These are phyloP conservation scores for Centroberyx gerrardi DNA, from an alignment of 2,797 vertebrate genomes.

Conservation along the genomic window DNA sequence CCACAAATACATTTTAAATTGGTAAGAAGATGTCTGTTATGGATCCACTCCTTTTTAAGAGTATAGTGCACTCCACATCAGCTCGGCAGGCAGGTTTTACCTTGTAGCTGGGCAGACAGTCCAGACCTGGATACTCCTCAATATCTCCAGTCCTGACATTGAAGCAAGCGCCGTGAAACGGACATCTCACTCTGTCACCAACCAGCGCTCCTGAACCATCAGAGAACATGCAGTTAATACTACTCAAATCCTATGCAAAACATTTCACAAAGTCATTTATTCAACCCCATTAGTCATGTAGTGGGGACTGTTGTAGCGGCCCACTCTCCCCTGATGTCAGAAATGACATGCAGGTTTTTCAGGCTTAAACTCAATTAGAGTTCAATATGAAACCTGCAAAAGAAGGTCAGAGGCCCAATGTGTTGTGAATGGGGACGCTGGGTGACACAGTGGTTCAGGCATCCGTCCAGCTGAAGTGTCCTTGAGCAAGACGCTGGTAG, in stretches of 20 bases:
- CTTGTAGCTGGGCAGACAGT: constrained; percentile 87
- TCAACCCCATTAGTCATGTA: background rate
- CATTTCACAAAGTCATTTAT: background rate
- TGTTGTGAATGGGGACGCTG: background rate
- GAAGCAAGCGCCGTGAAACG: constrained; percentile 93
- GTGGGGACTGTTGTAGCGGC: background rate
- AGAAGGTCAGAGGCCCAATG: background rate
- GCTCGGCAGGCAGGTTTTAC: constrained; percentile 68
- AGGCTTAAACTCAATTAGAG: background rate
- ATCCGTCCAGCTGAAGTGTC: too few relatives aligned
- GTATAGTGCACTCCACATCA: background rate
- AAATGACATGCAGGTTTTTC: background rate
- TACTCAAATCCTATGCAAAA: background rate
- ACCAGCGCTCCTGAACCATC: constrained; percentile 82
- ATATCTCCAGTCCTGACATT: constrained; percentile 91
- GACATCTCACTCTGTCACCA: constrained; percentile 89
- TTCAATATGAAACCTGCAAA: background rate
- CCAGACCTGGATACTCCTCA: constrained; percentile 92
- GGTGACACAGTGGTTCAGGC: too few relatives aligned
- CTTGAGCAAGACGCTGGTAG: too few relatives aligned
- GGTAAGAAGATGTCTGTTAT: background rate
- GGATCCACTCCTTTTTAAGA: background rate
- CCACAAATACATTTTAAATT: background rate
- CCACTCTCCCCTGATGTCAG: background rate
- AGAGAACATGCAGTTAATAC: background rate